These are phyloP conservation scores for Ariopsis seemanni DNA, from an alignment of 2,113 vertebrate species.

Conservation along the genomic window DNA sequence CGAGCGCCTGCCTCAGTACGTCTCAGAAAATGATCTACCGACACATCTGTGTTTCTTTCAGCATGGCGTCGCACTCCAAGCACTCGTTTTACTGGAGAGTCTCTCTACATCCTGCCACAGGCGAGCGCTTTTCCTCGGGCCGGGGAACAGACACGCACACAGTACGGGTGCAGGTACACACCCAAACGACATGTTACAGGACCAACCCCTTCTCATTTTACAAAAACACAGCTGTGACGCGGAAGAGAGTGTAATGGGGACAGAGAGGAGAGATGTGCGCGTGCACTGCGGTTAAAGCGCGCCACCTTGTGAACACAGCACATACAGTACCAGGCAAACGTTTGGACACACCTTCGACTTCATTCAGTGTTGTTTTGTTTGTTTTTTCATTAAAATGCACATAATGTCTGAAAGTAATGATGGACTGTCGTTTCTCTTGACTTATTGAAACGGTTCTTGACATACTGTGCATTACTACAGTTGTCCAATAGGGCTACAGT, in stretches of 20 bases:
- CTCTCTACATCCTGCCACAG: conserved; percentile 44
- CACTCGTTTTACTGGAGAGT: neutral
- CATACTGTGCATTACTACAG: too few relatives aligned
- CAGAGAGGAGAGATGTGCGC: neutral
- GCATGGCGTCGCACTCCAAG: conserved; percentile 30
- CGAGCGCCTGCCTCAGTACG: conserved; percentile 40
- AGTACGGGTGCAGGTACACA: neutral
- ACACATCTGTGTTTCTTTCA: conserved; percentile 6
- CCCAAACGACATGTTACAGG: neutral
- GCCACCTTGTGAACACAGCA: conserved; percentile 40
- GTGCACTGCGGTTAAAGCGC: neutral
- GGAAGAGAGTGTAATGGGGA: neutral
- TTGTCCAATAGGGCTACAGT: too few relatives aligned
- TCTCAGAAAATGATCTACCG: conserved; percentile 13
- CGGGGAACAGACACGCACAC: neutral
- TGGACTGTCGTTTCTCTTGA: too few relatives aligned
- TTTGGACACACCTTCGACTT: too few relatives aligned
- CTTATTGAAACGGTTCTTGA: too few relatives aligned
- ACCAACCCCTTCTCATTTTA: conserved; percentile 23
- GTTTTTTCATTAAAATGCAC: too few relatives aligned
- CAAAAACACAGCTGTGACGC: neutral
- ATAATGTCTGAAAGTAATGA: too few relatives aligned
- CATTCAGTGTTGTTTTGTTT: too few relatives aligned
- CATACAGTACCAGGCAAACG: too few relatives aligned
- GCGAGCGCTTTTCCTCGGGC: neutral